A percentile compares a stretch with the other conserved stretches of the same genome.
Conservation (phyloP, 2,113 vertebrate species). For the Mormyrus iriodes region DNA sequence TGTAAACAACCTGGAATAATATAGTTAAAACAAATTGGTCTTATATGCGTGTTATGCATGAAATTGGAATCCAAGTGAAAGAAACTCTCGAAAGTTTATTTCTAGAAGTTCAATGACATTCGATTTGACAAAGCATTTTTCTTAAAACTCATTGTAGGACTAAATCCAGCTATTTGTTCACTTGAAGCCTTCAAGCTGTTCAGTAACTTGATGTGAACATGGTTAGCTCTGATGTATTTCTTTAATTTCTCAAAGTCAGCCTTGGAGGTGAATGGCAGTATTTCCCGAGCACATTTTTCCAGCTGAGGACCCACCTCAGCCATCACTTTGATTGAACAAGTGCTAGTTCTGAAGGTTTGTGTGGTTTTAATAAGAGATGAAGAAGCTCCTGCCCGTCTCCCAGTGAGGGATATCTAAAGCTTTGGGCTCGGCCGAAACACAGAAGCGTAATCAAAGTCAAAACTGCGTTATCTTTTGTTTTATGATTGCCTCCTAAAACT, state of each 20-base stretch:
- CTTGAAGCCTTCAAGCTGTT: background rate
- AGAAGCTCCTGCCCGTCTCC: background rate
- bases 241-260: conserved; percentile 11
- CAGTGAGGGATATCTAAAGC: background rate
- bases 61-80: background rate
- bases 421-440: background rate
- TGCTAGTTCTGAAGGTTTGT: background rate
- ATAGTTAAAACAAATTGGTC: background rate
- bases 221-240: background rate
- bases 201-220: background rate
- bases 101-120: background rate
- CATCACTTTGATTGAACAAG: background rate
- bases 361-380: background rate
- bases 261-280: background rate
- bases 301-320: background rate
- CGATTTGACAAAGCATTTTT: background rate
- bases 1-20: background rate
- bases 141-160: background rate
- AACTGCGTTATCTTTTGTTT: background rate
- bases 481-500: background rate
- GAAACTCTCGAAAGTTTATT: background rate
- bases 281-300: background rate
- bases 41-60: background rate
- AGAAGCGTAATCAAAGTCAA: background rate
- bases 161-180: background rate